Evolutionary conservation across 2,113 vertebrate species (phyloP).

Genomic region (Macrotis lagotis): DNA sequence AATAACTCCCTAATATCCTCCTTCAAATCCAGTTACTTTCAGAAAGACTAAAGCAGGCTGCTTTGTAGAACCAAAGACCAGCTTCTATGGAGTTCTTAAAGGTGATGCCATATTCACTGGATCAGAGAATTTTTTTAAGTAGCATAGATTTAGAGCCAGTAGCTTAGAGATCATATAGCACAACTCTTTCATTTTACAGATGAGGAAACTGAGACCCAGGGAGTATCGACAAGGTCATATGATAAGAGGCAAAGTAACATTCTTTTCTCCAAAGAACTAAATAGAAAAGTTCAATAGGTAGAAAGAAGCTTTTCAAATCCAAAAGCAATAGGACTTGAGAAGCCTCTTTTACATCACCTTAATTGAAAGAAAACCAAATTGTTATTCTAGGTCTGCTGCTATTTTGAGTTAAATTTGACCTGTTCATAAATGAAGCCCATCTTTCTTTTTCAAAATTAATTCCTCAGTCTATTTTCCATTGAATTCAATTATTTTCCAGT

Average conservation of each 20-base stretch:
- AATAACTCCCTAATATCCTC: slow-evolving; percentile 55
- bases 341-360: not conserved
- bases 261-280: slow-evolving; percentile 27
- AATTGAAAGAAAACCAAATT: not conserved
- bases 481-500: not conserved
- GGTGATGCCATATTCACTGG: slow-evolving; percentile 20
- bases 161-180: not conserved
- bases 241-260: not conserved
- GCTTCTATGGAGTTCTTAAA: slow-evolving; percentile 49
- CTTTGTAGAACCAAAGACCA: slow-evolving; percentile 23
- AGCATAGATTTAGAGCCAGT: not conserved
- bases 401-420: not conserved
- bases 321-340: not conserved
- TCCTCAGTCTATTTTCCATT: not conserved
- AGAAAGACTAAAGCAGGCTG: not conserved
- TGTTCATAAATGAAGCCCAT: not conserved
- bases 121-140: not conserved
- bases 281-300: not conserved
- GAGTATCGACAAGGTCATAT: not conserved
- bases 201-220: not conserved
- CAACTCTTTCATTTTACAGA: not conserved
- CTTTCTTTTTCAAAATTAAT: not conserved
- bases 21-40: slow-evolving; percentile 30
- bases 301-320: not conserved
- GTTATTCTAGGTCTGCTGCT: not conserved